phyloP scores from a whole-genome alignment of 2,888 invertebrate genomes.

The Teinopalpus imperialis region DNA sequence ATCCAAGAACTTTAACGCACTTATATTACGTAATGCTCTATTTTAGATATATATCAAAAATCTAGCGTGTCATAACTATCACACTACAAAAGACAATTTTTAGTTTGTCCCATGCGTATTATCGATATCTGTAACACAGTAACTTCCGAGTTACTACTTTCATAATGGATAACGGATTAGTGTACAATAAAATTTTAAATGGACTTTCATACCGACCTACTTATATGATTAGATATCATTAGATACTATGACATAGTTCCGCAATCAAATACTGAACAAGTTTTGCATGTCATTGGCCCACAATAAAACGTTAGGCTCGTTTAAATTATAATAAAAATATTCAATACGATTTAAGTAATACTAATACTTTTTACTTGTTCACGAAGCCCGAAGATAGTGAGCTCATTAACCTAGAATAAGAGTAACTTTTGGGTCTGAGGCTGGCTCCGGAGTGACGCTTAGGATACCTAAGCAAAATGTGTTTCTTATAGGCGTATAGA shows the following conservation, averaged over 20 bases:
- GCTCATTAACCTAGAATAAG: slow-evolving; percentile 6
- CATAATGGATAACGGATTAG: too few species aligned
- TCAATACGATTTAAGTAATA: too few species aligned
- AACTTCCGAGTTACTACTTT: too few species aligned
- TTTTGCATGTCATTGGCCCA: slow-evolving; percentile 7
- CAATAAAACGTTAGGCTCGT: background rate
- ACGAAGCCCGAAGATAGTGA: slow-evolving; percentile 4
- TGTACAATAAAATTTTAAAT: background rate
- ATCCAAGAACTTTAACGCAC: slow-evolving; percentile 37
- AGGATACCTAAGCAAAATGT: too few species aligned
- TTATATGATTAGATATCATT: background rate
- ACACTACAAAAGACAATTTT: too few species aligned
- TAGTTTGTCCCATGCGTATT: too few species aligned
- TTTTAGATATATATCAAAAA: slow-evolving; percentile 1
- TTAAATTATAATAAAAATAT: background rate
- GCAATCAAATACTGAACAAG: background rate
- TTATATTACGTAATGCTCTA: slow-evolving; percentile 39
- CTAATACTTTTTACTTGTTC: background rate
- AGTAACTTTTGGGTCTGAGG: background rate
- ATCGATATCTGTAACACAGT: too few species aligned
- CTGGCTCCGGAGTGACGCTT: too few species aligned
- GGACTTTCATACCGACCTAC: too few species aligned
- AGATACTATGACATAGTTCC: background rate
- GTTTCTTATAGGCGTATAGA: too few species aligned
- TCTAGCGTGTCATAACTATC: too few species aligned